Base-by-base conservation (phyloP, 2,888 invertebrate genomes). In the Cynaeus angustus region DNA sequence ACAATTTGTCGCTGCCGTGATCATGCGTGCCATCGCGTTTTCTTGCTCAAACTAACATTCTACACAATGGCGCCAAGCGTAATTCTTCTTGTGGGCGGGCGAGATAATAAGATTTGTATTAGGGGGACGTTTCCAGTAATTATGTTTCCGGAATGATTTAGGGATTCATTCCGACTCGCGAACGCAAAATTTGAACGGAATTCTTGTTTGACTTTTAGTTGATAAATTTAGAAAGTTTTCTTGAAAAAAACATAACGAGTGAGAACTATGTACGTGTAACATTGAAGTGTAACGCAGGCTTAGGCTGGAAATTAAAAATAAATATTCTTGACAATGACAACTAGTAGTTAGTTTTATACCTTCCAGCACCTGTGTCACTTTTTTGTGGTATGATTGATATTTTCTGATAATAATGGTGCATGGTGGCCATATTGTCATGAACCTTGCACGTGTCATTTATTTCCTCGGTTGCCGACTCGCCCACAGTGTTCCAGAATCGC, bases 41-140 rank as follows among this genome's bases (percentile, higher is more conserved):
- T 12, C n/a, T 33, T 12, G 37, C 28, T 48, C 10, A 43, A 48
- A 30, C 38, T 48, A 62, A 13, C 38, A 21, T n/a, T 21, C n/a
- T 52, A 14, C 58, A 43, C 38, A 50, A 46, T 41, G 26, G 59
- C 41, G 41, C 41, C 12, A 10, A 41, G 55, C 68, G 53, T 68
- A 56, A 67, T 70, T 72, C 72, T 70, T 66, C 70, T 56, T 75
- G 62, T 62, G 68, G 70, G 58, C 66, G 66, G 77, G 77, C 74
- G 74, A 75, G 77, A 78, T 79, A 79, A 79, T 78, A 76, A 78
- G 78, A 79, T 80, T 79, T 77, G 76, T 77, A 78, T 79, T 76
- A 73, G 75, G 76, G 78, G 77, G 76, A 78, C 72, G 74, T 74
- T 74, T 70, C 67, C 69, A 75, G 78, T 79, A 80, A 80, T 80